Base-by-base conservation (phyloP, 2,113 vertebrate species). In the Burhinus oedicnemus region DNA sequence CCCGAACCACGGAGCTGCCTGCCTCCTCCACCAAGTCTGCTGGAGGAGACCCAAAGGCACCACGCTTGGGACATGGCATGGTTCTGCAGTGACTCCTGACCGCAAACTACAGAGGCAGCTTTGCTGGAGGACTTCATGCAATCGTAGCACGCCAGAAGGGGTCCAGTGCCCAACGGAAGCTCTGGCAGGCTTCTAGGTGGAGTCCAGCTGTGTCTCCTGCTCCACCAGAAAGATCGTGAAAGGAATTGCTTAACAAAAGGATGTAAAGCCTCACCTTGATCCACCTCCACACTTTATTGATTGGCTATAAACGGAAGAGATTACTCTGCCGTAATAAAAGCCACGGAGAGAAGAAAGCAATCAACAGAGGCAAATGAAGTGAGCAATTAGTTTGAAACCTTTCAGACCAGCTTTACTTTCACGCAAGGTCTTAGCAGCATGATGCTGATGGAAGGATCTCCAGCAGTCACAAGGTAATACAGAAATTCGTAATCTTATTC, bases 381-480 rank as follows among this genome's bases (percentile, higher is more conserved):
- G 84, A 94, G 71, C 62, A 54, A 40, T 72, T 65, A 72, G 23
- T 9, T 81, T 47, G 57, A 42, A 91, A 36, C 36, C 38, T 60
- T 92, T 62, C 68, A 19, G 74, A 44, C 20, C 40, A 88, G 66
- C 70, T 51, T 77, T 26, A 15, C n/a, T 58, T 82, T 70, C 52
- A 12, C 13, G 45, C 34, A n/a, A 23, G 8, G 27, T 42, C n/a
- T 40, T 42, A 71, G 40, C 32, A 54, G n/a, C 21, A 3, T 5
- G 44, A 34, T 38, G 42, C 32, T n/a, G 29, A 74, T 30, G 30
- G 44, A 88, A 66, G 75, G 57, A 69, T 49, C 83, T 75, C 70
- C 86, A 89, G 65, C 80, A 83, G 36, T 42, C 76, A 58, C 93
- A 85, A 97, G 95, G 97, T 97, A 97, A 96, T 26, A 8, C n/a